These are phyloP conservation scores for Drosophila azteca DNA, from an alignment of 1,140 invertebrate species.

Conservation along the genomic window DNA sequence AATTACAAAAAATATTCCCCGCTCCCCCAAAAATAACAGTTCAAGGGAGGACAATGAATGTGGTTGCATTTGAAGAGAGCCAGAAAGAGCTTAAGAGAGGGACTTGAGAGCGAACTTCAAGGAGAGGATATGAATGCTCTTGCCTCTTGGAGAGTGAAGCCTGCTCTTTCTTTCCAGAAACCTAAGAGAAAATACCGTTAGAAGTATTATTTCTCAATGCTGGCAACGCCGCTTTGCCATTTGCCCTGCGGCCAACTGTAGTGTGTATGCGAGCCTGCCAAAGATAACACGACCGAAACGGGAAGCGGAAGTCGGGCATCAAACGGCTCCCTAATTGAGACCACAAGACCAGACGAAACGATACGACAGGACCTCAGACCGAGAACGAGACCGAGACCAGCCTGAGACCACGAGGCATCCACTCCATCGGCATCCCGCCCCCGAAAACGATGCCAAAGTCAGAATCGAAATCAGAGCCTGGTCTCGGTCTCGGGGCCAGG, in stretches of 20 bases:
- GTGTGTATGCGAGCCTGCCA: constrained; percentile 55
- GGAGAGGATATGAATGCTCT: not conserved
- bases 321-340: constrained; percentile 66
- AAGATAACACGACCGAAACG: constrained; percentile 44
- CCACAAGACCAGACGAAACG: constrained; percentile 32
- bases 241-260: constrained; percentile 37
- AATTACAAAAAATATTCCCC: not conserved
- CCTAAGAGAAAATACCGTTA: not conserved
- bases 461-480: constrained; percentile 40
- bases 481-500: not conserved
- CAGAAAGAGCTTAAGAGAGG: constrained; percentile 26
- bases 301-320: constrained; percentile 45
- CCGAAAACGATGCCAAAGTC: constrained; percentile 28
- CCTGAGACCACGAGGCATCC: too few species aligned
- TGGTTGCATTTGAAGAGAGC: constrained; percentile 17
- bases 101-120: not conserved
- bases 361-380: too few species aligned
- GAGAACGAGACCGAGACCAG: too few species aligned
- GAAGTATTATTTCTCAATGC: not conserved
- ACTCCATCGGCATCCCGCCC: too few species aligned
- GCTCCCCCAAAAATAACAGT: constrained; percentile 45
- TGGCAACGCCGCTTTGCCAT: constrained; percentile 42
- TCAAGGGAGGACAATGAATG: not conserved
- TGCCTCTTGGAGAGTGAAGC: not conserved
- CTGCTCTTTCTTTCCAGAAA: too few species aligned